Conservation (phyloP, 1,140 invertebrate genomes). For the Meloidogyne hapla region DNA sequence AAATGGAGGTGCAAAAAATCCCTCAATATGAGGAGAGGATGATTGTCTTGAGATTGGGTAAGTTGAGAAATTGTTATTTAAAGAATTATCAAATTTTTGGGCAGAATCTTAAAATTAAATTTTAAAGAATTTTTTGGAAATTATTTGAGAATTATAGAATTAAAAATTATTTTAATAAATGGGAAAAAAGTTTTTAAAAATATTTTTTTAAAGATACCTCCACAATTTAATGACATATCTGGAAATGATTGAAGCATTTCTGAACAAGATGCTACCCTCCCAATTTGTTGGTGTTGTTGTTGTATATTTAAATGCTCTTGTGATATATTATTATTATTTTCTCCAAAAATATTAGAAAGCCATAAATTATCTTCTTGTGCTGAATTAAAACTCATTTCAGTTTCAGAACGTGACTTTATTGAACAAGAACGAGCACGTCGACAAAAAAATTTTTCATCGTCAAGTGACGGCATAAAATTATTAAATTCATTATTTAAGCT, state of each 20-base stretch:
- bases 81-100: not conserved
- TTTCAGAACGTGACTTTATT: conserved; percentile 1
- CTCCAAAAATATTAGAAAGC: conserved; percentile 1
- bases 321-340: not conserved
- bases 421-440: not conserved
- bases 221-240: conserved; percentile 6
- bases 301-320: not conserved
- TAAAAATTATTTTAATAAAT: too few relatives aligned
- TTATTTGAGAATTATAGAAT: too few relatives aligned
- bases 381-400: not conserved
- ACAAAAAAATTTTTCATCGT: not conserved
- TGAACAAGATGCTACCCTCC: not conserved
- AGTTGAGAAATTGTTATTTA: not conserved
- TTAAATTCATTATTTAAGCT: conserved; percentile 2
- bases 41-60: not conserved
- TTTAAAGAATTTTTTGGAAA: too few relatives aligned
- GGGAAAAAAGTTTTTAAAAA: not conserved
- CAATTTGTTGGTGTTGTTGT: conserved; percentile 2
- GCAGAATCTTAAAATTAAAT: not conserved
- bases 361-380: not conserved
- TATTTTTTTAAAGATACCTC: not conserved
- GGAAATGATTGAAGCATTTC: not conserved
- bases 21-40: conserved; percentile 7
- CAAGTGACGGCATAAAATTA: not conserved
- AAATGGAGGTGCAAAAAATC: conserved; percentile 30